Evolutionary conservation across 2,888 invertebrate genomes (phyloP), one percentile per base, ranked within the genome.

Genomic region (Lepidocyrtoides sp.): DNA sequence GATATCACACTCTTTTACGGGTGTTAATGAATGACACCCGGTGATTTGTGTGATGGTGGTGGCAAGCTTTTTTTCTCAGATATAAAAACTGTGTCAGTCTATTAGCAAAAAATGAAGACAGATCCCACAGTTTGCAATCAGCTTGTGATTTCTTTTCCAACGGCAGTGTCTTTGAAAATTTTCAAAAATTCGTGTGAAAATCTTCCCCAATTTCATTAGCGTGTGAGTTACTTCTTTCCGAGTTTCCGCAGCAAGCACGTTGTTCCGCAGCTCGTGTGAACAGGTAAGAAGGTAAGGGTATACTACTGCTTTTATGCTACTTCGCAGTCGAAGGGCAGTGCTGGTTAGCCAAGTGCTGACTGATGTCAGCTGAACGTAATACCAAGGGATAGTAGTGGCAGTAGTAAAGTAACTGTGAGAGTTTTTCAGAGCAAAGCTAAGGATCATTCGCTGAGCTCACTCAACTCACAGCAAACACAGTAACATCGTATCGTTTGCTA

Each of bases 41-140:
- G 3, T 20, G 41, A 57, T 63, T 69, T 29, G 32, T 54, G 54
- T 2, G 3, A 51, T 51, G 12, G 51, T 51, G 51, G 3, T 12
- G 51, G 51, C 7, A 36, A 41, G 17, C 51, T 66, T 66, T 66
- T 8, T 66, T 63, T 32, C n/a, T 23, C 41, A 84, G 84, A 89
- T 90, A 85, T 85, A 66, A 85, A 90, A 90, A 79, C 79, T 90
- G 85, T 90, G 90, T 90, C 90, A 90, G 66, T 90, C 90, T 69
- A 85, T 90, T 85, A 85, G 90, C 90, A 23, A 84, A 89, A 69
- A 44, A 54, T 44, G 41, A 14, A 63, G 2, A 8, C 20, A 63
- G 14, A 29, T 5, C 14, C 63, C 69, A 88, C 32, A 29, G 17
- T 14, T 32, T 14, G 29, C 57, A 60, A 26, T 36, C 20, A 14